Conservation (phyloP, 2,113 vertebrate genomes). For the Nothocercus nigrocapillus region DNA sequence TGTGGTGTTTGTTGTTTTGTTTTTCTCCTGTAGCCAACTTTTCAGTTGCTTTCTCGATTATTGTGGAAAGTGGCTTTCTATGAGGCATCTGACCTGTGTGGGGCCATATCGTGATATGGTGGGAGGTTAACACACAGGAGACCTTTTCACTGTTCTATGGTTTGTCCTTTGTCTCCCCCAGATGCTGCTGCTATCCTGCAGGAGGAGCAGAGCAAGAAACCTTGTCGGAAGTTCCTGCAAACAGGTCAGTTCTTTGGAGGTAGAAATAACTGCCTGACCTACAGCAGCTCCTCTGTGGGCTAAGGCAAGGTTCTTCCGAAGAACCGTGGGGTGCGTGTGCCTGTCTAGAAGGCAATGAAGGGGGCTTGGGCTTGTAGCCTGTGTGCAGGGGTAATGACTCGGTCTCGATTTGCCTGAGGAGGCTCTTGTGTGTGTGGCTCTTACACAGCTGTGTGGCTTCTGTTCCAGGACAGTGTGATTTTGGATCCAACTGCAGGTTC, state of each 20-base stretch:
- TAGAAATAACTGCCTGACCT: not conserved
- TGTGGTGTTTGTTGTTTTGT: too few relatives aligned
- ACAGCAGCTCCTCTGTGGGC: not conserved
- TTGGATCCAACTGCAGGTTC: constrained; percentile 91
- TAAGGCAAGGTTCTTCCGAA: not conserved
- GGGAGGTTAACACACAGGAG: not conserved
- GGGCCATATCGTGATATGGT: accelerated
- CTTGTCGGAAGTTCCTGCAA: constrained; percentile 82
- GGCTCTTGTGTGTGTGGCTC: accelerated
- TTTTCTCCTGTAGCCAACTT: not conserved
- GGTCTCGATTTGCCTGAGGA: not conserved
- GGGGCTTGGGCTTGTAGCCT: not conserved
- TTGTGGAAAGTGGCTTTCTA: not conserved
- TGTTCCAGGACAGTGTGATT: constrained; percentile 86
- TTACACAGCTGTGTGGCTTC: not conserved
- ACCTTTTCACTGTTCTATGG: not conserved
- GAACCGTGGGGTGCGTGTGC: not conserved
- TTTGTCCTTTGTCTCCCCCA: not conserved
- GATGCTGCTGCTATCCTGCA: constrained; percentile 81
- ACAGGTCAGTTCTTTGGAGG: constrained; percentile 66
- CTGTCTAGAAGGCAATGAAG: not conserved
- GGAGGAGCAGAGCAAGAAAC: constrained; percentile 83
- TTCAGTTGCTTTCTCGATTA: not conserved
- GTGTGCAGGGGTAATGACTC: too few relatives aligned
- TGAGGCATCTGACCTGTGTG: not conserved